phyloP scores from a whole-genome alignment of 2,888 invertebrate genomes.

The Mesorhabditis belari region DNA sequence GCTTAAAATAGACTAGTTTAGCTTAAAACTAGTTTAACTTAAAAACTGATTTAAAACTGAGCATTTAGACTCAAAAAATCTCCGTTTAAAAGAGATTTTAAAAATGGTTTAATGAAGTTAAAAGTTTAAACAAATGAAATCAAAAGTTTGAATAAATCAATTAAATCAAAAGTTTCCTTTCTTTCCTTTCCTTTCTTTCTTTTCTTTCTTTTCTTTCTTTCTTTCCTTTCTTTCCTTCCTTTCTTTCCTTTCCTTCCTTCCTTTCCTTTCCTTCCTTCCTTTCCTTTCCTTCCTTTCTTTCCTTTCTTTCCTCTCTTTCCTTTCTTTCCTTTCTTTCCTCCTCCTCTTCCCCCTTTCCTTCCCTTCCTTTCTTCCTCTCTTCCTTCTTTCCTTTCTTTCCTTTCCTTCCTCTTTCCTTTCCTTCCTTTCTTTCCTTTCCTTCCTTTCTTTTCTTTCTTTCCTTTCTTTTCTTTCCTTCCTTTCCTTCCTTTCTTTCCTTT shows the following conservation, averaged over 20 bases:
- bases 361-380: background rate
- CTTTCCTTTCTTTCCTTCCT: background rate
- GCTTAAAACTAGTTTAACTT: too few species aligned
- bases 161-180: conserved; percentile 7
- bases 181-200: background rate
- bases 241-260: background rate
- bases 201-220: background rate
- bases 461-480: too few species aligned
- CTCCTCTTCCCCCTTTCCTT: background rate
- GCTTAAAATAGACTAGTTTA: too few species aligned
- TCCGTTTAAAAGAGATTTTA: too few species aligned
- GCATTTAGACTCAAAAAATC: too few species aligned
- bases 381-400: conserved; percentile 8
- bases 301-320: background rate
- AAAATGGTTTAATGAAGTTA: too few species aligned
- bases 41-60: too few species aligned
- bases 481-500: too few species aligned
- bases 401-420: conserved; percentile 8
- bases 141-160: background rate
- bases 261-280: background rate
- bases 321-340: background rate
- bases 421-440: too few species aligned
- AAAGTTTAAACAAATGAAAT: background rate
- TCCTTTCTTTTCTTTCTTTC: background rate
- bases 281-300: background rate